Evolutionary conservation across 1,140 invertebrate species (phyloP).

Genomic region (Caenorhabditis tropicalis): DNA sequence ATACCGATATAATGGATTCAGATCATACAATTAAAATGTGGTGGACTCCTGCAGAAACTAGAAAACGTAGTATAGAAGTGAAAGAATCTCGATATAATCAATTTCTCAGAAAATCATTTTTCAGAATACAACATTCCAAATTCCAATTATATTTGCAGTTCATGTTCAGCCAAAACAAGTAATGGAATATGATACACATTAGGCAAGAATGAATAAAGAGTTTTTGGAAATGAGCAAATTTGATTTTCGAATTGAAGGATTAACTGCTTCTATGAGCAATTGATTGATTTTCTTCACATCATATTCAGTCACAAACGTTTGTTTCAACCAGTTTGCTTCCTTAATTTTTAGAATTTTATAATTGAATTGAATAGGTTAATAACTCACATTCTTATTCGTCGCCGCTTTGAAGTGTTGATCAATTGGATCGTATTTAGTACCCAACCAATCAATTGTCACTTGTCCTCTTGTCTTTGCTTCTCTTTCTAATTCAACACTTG

Average conservation of each 20-base stretch:
- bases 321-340: slow-evolving; percentile 7
- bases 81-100: background rate
- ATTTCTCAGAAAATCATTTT: background rate
- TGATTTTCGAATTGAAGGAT: background rate
- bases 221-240: background rate
- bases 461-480: background rate
- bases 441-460: background rate
- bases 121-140: background rate
- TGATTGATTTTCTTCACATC: background rate
- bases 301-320: slow-evolving; percentile 16
- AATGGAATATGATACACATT: slow-evolving; percentile 9
- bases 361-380: background rate
- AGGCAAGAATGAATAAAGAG: background rate
- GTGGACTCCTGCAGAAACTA: background rate
- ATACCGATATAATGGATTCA: background rate
- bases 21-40: slow-evolving; percentile 9
- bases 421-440: background rate
- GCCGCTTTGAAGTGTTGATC: background rate
- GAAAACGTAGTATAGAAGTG: slow-evolving; percentile 6
- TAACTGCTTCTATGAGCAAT: background rate
- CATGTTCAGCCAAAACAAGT: slow-evolving; percentile 14
- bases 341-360: background rate
- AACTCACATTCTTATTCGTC: background rate
- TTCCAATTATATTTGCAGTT: slow-evolving; percentile 3
- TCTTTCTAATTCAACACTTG: background rate